phyloP scores from a whole-genome alignment of 2,888 invertebrate genomes.

The Nemurella pictetii region DNA sequence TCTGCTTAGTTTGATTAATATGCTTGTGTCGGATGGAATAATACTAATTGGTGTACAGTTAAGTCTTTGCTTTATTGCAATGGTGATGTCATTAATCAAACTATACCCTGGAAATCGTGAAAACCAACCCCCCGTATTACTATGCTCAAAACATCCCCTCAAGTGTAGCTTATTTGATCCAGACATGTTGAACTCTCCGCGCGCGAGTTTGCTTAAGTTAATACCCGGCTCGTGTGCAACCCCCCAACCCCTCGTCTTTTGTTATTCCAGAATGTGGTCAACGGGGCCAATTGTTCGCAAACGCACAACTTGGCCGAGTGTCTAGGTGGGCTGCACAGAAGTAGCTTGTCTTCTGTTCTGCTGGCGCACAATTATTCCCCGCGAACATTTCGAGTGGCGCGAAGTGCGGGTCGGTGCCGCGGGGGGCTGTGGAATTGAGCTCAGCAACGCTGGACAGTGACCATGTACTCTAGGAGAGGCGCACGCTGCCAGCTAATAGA shows the following conservation, averaged over 20 bases:
- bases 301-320: background rate
- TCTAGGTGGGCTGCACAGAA: background rate
- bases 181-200: background rate
- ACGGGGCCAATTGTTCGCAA: background rate
- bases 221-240: background rate
- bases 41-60: conserved; percentile 34
- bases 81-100: conserved; percentile 40
- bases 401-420: too few species aligned
- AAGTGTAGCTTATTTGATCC: conserved; percentile 18
- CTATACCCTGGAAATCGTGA: conserved; percentile 14
- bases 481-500: too few species aligned
- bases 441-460: too few species aligned
- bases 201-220: background rate
- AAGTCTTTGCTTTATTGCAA: conserved; percentile 34
- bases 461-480: too few species aligned
- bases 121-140: background rate
- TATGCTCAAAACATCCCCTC: conserved; percentile 11
- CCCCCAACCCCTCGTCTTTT: background rate
- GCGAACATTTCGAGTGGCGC: too few species aligned
- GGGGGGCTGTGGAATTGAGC: too few species aligned
- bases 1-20: conserved; percentile 37
- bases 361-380: too few species aligned
- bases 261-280: conserved; percentile 6
- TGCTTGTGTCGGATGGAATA: conserved; percentile 36
- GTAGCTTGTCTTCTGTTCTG: too few species aligned